phyloP scores from a whole-genome alignment of 2,888 invertebrate species.

The Callyntrura guangdongensis region DNA sequence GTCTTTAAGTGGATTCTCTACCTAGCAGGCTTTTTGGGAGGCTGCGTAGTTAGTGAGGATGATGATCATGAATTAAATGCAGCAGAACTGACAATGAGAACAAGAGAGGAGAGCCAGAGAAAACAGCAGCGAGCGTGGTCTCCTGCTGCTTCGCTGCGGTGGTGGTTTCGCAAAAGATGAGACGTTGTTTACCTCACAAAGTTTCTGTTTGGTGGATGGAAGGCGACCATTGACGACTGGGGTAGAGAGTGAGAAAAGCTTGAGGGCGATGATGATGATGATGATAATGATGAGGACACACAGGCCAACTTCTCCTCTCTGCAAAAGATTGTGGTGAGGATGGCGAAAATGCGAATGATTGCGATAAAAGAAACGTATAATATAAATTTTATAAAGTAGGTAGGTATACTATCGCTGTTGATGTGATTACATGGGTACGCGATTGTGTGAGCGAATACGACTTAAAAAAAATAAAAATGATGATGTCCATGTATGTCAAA shows the following conservation, averaged over 20 bases:
- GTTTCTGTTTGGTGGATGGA: not conserved
- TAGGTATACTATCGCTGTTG: conserved; percentile 27
- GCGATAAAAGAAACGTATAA: not conserved
- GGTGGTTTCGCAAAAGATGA: conserved; percentile 25
- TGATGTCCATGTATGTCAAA: no score
- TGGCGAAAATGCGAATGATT: conserved; percentile 22
- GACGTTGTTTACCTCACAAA: not conserved
- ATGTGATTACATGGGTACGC: not conserved
- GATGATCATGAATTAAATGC: conserved; percentile 13
- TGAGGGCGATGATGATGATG: not conserved
- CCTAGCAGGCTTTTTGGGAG: not conserved
- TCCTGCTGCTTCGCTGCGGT: not conserved
- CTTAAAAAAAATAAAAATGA: no score
- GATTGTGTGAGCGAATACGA: not conserved
- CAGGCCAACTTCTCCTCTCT: not conserved
- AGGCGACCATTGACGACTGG: no score
- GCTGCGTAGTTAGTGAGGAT: not conserved
- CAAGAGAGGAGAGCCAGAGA: not conserved
- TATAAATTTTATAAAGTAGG: not conserved
- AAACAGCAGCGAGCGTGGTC: conserved; percentile 6
- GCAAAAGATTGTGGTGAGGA: not conserved
- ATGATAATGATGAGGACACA: not conserved
- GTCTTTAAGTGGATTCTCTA: no score
- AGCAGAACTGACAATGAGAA: conserved; percentile 5
- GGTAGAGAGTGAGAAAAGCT: not conserved